A percentile compares a stretch with the other conserved stretches of the same genome.
Conservation (phyloP, 2,113 vertebrate species). For the Corythoichthys intestinalis region DNA sequence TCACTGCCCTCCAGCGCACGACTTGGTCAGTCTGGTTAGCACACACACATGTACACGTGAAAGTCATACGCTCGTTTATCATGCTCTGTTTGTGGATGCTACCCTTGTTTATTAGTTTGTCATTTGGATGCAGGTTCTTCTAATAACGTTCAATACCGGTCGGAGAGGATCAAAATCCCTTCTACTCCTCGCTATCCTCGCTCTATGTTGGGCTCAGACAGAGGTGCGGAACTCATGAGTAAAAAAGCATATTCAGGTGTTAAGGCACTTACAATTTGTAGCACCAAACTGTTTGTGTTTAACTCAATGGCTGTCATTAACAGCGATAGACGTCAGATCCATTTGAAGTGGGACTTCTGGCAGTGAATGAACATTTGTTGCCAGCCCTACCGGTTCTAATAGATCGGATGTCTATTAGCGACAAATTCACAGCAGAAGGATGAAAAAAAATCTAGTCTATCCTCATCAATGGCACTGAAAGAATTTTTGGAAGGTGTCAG, state of each 20-base stretch:
- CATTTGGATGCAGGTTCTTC: slow-evolving; percentile 79
- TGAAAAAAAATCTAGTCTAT: no score
- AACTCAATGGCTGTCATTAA: no score
- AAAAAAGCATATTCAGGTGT: neutral
- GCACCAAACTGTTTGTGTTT: no score
- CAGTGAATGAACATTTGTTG: no score
- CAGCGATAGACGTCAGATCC: no score
- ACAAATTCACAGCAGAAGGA: no score
- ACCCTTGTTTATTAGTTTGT: slow-evolving; percentile 3
- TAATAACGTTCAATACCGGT: slow-evolving; percentile 88
- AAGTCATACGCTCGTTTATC: slow-evolving; percentile 8
- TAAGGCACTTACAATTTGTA: neutral
- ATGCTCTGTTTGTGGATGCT: slow-evolving; percentile 5
- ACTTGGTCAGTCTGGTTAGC: slow-evolving; percentile 80
- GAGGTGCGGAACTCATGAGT: slow-evolving; percentile 73
- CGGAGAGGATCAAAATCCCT: slow-evolving; percentile 96
- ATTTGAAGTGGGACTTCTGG: no score
- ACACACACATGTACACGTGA: slow-evolving; percentile 12
- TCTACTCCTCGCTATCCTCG: slow-evolving; percentile 90
- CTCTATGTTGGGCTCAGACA: slow-evolving; percentile 88
- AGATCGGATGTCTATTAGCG: no score
- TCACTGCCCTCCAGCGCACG: slow-evolving; percentile 90
- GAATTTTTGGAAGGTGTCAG: neutral
- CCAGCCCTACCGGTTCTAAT: no score
- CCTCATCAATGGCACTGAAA: no score